These are phyloP conservation scores for Theodoxus fluviatilis DNA, from an alignment of 2,888 invertebrate genomes.

Conservation along the genomic window DNA sequence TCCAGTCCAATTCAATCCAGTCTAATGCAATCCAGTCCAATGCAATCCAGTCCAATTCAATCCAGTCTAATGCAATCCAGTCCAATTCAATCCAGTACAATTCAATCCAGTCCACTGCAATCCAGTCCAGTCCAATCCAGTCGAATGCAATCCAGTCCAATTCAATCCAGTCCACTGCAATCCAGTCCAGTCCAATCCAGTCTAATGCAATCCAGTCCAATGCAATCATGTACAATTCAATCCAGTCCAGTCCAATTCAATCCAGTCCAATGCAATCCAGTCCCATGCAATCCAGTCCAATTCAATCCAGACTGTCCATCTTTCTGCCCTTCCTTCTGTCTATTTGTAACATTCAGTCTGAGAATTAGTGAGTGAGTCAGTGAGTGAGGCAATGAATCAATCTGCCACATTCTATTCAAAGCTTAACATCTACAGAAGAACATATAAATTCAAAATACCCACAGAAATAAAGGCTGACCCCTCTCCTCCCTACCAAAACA, in stretches of 20 bases:
- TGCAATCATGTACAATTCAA: neutral
- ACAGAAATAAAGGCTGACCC: too few species aligned
- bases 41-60: neutral
- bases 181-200: neutral
- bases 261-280: neutral
- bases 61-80: neutral
- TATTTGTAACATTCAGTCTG: too few species aligned
- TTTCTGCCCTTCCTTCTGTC: too few species aligned
- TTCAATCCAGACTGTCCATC: too few species aligned
- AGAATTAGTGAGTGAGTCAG: too few species aligned
- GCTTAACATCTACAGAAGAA: neutral
- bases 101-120: neutral
- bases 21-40: neutral
- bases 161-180: neutral
- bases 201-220: neutral
- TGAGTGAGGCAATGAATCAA: too few species aligned
- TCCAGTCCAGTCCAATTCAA: neutral
- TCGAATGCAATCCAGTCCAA: neutral
- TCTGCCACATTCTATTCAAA: neutral
- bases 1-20: conserved; percentile 4
- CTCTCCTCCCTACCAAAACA: too few species aligned
- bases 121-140: neutral
- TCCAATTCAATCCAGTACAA: conserved; percentile 6
- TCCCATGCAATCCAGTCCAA: too few species aligned
- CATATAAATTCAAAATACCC: conserved; percentile 6